These are phyloP conservation scores for Sesia apiformis DNA, from an alignment of 2,888 invertebrate species.

Conservation along the genomic window DNA sequence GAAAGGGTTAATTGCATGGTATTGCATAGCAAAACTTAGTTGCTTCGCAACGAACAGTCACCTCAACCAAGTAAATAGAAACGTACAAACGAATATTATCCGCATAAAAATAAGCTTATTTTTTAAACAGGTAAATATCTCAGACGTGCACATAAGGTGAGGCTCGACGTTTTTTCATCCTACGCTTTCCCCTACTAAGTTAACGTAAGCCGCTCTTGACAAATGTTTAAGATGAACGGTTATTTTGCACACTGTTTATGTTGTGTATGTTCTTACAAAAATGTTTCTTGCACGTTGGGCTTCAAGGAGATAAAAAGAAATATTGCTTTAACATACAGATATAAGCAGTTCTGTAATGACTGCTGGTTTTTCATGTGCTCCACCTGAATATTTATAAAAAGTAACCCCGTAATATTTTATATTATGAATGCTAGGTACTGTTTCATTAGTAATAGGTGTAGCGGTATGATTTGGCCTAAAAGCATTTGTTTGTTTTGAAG, in stretches of 20 bases:
- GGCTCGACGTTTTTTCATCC: constrained; percentile 38
- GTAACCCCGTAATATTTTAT: too few species aligned
- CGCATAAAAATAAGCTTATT: not conserved
- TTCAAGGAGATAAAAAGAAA: constrained; percentile 36
- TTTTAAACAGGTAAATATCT: constrained; percentile 31
- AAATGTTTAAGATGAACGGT: constrained; percentile 71
- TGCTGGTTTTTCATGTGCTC: constrained; percentile 23
- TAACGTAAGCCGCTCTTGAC: constrained; percentile 67
- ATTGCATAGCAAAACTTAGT: too few species aligned
- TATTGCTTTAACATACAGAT: constrained; percentile 25
- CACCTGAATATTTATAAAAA: not conserved
- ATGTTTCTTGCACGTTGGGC: constrained; percentile 32
- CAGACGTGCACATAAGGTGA: constrained; percentile 29
- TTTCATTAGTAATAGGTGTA: too few species aligned
- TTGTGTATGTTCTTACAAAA: constrained; percentile 43
- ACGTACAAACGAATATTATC: not conserved
- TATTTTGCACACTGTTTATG: constrained; percentile 63
- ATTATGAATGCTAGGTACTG: too few species aligned
- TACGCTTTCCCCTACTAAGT: constrained; percentile 56
- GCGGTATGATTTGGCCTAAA: too few species aligned
- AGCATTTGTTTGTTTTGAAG: too few species aligned
- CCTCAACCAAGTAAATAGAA: too few species aligned
- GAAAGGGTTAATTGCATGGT: too few species aligned
- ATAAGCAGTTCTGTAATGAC: constrained; percentile 30
- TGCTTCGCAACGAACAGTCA: too few species aligned